Percentiles rank a stretch among this genome's conserved stretches.
phyloP scores from a whole-genome alignment of 2,888 invertebrate genomes.

The Capitulum mitella region DNA sequence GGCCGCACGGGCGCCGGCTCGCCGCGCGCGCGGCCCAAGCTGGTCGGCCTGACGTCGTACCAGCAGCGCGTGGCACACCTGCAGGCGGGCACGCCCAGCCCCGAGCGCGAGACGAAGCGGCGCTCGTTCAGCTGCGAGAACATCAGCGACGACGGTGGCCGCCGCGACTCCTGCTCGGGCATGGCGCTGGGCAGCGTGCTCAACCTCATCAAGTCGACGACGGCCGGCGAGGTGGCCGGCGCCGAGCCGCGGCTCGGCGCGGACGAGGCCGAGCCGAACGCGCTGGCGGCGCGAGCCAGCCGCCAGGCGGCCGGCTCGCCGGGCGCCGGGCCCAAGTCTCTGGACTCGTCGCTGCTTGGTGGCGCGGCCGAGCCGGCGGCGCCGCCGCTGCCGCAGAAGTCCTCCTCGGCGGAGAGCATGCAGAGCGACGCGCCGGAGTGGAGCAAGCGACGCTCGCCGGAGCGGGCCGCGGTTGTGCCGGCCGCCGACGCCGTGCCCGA shows the following conservation, averaged over 20 bases:
- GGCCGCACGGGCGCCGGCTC: neutral
- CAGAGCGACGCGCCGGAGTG: neutral
- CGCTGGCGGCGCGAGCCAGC: neutral
- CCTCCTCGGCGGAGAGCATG: neutral
- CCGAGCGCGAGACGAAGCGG: neutral
- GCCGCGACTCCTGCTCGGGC: neutral
- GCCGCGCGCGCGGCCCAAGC: neutral
- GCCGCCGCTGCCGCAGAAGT: neutral
- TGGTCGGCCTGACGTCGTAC: conserved; percentile 10
- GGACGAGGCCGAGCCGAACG: neutral
- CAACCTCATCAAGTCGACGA: neutral
- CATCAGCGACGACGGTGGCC: neutral
- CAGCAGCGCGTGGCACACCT: neutral
- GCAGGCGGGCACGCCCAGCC: neutral
- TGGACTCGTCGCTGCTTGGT: neutral
- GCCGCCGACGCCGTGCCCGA: neutral
- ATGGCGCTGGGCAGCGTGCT: conserved; percentile 17
- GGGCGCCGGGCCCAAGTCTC: conserved; percentile 1
- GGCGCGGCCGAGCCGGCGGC: neutral
- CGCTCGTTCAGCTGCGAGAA: conserved; percentile 22
- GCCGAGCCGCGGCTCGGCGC: neutral
- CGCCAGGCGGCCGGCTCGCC: neutral
- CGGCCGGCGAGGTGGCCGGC: neutral
- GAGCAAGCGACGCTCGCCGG: neutral
- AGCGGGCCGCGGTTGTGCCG: neutral